Conservation (phyloP, 1,140 invertebrate species). For the Hirudo medicinalis region DNA sequence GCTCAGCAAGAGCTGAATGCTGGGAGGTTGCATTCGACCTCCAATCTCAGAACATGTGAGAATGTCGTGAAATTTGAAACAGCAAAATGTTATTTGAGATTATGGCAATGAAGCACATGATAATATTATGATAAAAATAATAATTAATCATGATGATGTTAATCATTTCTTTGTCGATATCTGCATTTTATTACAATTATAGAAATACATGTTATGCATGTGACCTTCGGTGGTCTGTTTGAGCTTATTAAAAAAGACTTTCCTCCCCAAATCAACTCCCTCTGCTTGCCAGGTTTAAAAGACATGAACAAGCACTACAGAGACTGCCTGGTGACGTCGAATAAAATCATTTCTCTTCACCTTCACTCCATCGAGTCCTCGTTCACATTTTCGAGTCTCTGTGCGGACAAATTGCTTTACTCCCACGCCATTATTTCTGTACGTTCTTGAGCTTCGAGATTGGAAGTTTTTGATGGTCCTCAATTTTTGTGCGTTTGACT, state of each 20-base stretch:
- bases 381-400: slow-evolving; percentile 52
- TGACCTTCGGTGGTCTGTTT: no score
- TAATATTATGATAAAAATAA: no score
- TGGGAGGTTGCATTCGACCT: slow-evolving; percentile 71
- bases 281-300: no score
- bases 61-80: slow-evolving; percentile 47
- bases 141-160: no score
- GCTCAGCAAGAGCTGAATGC: slow-evolving; percentile 73
- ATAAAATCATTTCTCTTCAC: neutral
- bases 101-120: no score
- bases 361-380: neutral
- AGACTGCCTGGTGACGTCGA: neutral
- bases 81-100: no score
- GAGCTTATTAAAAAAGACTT: no score
- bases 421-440: slow-evolving; percentile 91
- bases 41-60: slow-evolving; percentile 71
- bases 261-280: no score
- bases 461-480: neutral
- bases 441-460: slow-evolving; percentile 9
- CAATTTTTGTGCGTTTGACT: neutral
- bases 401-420: slow-evolving; percentile 86
- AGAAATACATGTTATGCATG: no score
- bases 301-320: no score
- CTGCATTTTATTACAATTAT: no score
- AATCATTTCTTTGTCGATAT: no score